Base-by-base conservation (phyloP, 1,140 invertebrate species). In the Capitella teleta region DNA sequence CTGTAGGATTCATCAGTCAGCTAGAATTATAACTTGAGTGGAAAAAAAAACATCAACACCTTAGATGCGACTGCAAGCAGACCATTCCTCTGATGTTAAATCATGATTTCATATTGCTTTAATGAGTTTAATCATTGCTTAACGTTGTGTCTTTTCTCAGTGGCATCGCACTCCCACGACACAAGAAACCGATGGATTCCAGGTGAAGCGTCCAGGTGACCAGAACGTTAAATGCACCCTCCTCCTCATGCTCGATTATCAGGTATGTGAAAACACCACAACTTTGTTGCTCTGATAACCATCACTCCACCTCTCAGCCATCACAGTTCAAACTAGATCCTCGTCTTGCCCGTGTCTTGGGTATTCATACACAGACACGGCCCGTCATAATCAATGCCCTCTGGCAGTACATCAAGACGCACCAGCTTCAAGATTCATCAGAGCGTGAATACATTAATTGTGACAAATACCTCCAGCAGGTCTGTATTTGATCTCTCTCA, bases 371-470 rank as follows among this genome's bases (percentile, higher is more conserved):
- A 1, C 92, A 98, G 74, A 97, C 95, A 1, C 73, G 94, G 42
- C 91, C 94, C 8, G 91, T 96, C 40, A 98, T 99, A 42, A 97
- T 98, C 57, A 91, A 88, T 57, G 93, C 94, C 25, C 78, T 99
- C 4, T 99, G 96, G 96, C 93, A 98, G 73, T 99, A 98, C 72
- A 96, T 98, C 49, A 98, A 98, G 75, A 97, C 91, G 4, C 92
- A 99, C 66, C 64, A 64, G 34, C 59, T 74, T 12, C 71, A 73
- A 57, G 70, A 73, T 53, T 78, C 86, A 45, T 86, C 92, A 63
- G 94, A 98, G 75, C 75, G 92, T 49, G 93, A 98, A 73, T 96
- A 81, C 63, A 91, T 98, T 52, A 91, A 92, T 63, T 97, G 93
- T 74, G 96, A 98, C 76, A 89, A 92, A 67, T 96, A 94, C 74